These are phyloP conservation scores for Chrysodeixis includens DNA, from an alignment of 2,888 invertebrate species.

Conservation along the genomic window DNA sequence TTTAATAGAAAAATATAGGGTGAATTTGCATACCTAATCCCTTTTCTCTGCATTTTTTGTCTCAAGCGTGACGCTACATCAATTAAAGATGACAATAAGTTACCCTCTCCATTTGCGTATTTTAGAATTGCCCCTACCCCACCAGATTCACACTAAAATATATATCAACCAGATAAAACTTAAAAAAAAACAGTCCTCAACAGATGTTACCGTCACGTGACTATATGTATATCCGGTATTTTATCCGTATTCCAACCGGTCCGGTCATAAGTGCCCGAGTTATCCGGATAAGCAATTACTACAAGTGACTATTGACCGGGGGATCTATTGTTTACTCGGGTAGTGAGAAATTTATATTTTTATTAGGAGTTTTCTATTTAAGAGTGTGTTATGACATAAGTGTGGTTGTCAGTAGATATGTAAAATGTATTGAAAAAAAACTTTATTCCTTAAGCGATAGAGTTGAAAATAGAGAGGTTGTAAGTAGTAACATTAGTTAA, in stretches of 20 bases:
- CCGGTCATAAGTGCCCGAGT: constrained; percentile 47
- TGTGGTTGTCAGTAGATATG: neutral
- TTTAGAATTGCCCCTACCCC: neutral
- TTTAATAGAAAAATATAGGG: too few relatives aligned
- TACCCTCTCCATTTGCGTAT: too few relatives aligned
- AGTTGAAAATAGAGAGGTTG: neutral
- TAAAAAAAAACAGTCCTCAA: constrained; percentile 30
- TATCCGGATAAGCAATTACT: constrained; percentile 47
- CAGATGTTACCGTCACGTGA: constrained; percentile 32
- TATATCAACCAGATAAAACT: constrained; percentile 2
- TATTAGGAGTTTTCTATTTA: constrained; percentile 13
- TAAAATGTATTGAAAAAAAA: too few relatives aligned
- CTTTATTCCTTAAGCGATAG: too few relatives aligned
- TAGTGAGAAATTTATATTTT: constrained; percentile 28
- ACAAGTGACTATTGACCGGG: constrained; percentile 40
- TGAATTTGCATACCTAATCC: too few relatives aligned
- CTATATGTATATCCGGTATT: constrained; percentile 44
- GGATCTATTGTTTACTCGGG: constrained; percentile 30
- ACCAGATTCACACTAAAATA: constrained; percentile 6
- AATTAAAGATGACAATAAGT: too few relatives aligned
- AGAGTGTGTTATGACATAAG: neutral
- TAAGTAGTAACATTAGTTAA: too few relatives aligned
- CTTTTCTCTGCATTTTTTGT: too few relatives aligned
- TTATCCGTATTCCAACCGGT: constrained; percentile 41
- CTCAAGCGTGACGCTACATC: too few relatives aligned